A percentile compares a stretch with the other conserved stretches of the same genome.
phyloP scores from a whole-genome alignment of 2,888 invertebrate species.

The Agrochola circellaris region DNA sequence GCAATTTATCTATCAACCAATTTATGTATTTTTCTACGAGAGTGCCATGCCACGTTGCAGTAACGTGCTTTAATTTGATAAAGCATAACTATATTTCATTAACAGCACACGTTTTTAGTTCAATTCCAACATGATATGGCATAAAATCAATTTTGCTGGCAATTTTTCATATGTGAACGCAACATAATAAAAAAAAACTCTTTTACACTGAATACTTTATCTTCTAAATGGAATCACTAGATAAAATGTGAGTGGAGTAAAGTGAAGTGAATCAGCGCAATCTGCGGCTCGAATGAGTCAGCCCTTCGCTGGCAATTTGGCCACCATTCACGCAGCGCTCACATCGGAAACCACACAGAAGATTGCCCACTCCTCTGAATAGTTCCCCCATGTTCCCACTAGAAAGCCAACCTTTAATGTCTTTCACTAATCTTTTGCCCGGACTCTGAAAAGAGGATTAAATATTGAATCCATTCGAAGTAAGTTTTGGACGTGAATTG shows the following conservation, averaged over 20 bases:
- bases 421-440: slow-evolving; percentile 69
- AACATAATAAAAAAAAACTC: slow-evolving; percentile 36
- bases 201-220: slow-evolving; percentile 57
- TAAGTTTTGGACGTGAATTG: slow-evolving; percentile 59
- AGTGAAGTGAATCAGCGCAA: slow-evolving; percentile 83
- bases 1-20: slow-evolving; percentile 31
- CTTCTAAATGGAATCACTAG: slow-evolving; percentile 69
- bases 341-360: slow-evolving; percentile 86
- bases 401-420: slow-evolving; percentile 75
- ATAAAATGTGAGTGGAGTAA: slow-evolving; percentile 75
- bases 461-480: slow-evolving; percentile 65
- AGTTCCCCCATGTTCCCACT: slow-evolving; percentile 68
- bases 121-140: background rate
- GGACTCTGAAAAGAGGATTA: slow-evolving; percentile 64
- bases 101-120: background rate
- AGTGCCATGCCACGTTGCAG: background rate
- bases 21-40: slow-evolving; percentile 37
- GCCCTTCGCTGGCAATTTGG: slow-evolving; percentile 86
- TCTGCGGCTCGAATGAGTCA: slow-evolving; percentile 82
- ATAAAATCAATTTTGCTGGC: background rate
- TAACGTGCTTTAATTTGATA: background rate
- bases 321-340: slow-evolving; percentile 82
- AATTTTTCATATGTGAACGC: slow-evolving; percentile 34
- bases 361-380: slow-evolving; percentile 80
- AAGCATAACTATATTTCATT: slow-evolving; percentile 2